These are phyloP conservation scores for Ecdyonurus torrentis DNA, from an alignment of 2,888 invertebrate species.

Conservation along the genomic window DNA sequence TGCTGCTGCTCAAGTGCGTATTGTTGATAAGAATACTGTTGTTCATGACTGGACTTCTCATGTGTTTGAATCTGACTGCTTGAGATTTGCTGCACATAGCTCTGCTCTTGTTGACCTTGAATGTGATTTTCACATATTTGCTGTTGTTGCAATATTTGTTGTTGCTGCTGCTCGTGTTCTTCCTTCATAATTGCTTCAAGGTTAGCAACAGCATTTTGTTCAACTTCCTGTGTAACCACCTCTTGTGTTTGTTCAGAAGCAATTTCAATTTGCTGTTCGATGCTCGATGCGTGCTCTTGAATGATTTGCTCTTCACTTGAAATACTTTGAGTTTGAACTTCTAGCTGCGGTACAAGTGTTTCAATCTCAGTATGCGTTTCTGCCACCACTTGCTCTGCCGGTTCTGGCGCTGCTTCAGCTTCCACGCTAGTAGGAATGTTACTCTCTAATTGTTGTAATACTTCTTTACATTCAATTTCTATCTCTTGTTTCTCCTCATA, in stretches of 20 bases:
- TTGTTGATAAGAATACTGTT: no score
- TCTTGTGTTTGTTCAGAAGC: neutral
- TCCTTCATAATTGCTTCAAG: slow-evolving; percentile 7
- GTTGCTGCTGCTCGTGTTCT: slow-evolving; percentile 7
- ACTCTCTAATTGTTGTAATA: neutral
- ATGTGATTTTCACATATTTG: neutral
- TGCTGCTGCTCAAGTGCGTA: neutral
- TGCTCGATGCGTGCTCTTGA: neutral
- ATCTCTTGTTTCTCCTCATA: neutral
- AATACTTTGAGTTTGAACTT: slow-evolving; percentile 1
- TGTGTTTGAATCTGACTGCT: no score
- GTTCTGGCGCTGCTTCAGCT: no score
- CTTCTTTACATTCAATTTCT: neutral
- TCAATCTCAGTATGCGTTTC: neutral
- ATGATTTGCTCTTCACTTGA: neutral
- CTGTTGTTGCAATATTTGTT: neutral
- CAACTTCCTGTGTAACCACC: neutral
- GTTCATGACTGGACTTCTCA: no score
- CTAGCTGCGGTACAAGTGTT: neutral
- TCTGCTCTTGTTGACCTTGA: no score
- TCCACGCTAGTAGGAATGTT: neutral
- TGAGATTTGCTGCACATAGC: no score
- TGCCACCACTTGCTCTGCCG: no score
- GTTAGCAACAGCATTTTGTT: neutral
- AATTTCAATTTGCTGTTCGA: neutral